A percentile compares a stretch with the other conserved stretches of the same genome.
phyloP scores from a whole-genome alignment of 2,888 invertebrate species.

The Drosophila pseudotalamancana region DNA sequence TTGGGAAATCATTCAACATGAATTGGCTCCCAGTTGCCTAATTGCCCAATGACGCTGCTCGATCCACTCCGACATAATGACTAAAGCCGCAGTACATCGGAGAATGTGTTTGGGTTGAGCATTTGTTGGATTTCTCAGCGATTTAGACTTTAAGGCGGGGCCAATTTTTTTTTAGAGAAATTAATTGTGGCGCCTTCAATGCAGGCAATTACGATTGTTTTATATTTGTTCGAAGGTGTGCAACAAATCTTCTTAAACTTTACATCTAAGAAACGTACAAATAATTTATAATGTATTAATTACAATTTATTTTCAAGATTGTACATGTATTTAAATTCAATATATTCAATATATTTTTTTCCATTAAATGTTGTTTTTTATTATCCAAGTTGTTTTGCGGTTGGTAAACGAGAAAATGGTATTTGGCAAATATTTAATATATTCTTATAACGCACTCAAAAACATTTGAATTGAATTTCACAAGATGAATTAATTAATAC shows the following conservation, averaged over 20 bases:
- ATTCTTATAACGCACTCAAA: background rate
- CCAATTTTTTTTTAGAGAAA: slow-evolving; percentile 6
- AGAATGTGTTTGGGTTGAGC: slow-evolving; percentile 10
- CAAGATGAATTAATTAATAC: background rate
- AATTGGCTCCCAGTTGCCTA: slow-evolving; percentile 31
- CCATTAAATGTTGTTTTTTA: too few species aligned
- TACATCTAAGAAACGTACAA: too few species aligned
- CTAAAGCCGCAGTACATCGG: slow-evolving; percentile 22
- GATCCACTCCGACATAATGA: slow-evolving; percentile 29
- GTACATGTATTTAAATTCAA: too few species aligned
- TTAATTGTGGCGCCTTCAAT: slow-evolving; percentile 46
- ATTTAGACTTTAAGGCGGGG: background rate
- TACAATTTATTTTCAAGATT: too few species aligned
- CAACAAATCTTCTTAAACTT: background rate
- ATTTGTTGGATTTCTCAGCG: slow-evolving; percentile 1
- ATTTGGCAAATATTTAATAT: too few species aligned
- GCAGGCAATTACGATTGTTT: slow-evolving; percentile 29
- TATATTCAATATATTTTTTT: too few species aligned
- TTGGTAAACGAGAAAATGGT: too few species aligned
- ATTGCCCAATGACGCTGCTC: slow-evolving; percentile 57
- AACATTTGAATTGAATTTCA: background rate
- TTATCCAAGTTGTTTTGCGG: too few species aligned
- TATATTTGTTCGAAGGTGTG: too few species aligned
- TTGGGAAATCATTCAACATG: slow-evolving; percentile 34
- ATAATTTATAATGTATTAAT: too few species aligned